phyloP scores from a whole-genome alignment of 2,797 vertebrate genomes.

The Sebastes vulpes region DNA sequence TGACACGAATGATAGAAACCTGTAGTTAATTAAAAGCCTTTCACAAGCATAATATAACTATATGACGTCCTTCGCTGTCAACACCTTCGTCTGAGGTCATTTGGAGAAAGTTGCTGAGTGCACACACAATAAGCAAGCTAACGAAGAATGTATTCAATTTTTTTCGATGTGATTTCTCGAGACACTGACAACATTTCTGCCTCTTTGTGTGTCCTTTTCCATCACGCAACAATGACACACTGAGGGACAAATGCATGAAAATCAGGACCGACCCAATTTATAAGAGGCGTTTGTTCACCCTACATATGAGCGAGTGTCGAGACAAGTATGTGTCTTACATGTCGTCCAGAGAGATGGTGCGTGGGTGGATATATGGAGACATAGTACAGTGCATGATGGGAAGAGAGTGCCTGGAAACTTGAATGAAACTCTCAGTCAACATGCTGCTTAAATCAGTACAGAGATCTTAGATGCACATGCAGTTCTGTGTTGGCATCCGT shows the following conservation, averaged over 20 bases:
- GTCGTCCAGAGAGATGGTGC: background rate
- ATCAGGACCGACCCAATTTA: background rate
- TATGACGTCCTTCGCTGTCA: slow-evolving; percentile 1
- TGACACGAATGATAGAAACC: background rate
- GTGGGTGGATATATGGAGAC: slow-evolving; percentile 2
- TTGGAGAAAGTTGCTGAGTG: background rate
- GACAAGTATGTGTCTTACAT: background rate
- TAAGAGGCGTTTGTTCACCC: background rate
- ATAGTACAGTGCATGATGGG: background rate
- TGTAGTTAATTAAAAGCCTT: slow-evolving; percentile 22
- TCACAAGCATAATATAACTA: background rate
- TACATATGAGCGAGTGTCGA: slow-evolving; percentile 3
- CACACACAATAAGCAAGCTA: background rate
- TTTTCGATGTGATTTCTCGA: background rate
- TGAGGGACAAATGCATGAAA: background rate
- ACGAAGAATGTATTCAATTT: no score
- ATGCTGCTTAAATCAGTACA: background rate
- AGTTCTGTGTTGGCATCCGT: background rate
- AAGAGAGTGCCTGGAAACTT: background rate
- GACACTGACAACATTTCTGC: background rate
- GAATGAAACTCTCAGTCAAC: background rate
- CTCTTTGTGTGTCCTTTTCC: background rate
- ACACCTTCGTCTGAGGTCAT: background rate
- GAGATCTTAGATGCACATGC: background rate
- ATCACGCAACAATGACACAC: background rate